Evolutionary conservation across 2,797 vertebrate species (phyloP), one percentile per base, ranked within the genome.

Genomic region (Sparus aurata): DNA sequence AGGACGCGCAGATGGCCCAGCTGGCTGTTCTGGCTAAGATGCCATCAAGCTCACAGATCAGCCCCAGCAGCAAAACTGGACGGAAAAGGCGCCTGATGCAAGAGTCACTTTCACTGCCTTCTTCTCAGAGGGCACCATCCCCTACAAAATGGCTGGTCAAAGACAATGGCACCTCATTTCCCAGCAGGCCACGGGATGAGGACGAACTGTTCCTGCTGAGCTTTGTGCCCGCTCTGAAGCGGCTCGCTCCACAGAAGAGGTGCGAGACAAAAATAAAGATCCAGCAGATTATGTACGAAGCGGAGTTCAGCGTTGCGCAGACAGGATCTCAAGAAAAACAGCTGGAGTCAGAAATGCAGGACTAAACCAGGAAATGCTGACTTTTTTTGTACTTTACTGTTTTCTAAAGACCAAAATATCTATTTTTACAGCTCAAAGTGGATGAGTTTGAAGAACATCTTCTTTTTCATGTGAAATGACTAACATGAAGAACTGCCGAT

Each of bases 241-340:
- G 95, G 69, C 95, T 95, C 0, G 87, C 92, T 13, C 94, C 95
- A 0, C 94, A 94, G 77, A 95, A 94, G 64, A 88, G 94, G 73
- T 94, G 93, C 2, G 94, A 94, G 76, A 94, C 93, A 3, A 95
- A 95, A 82, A 95, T 95, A 66, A 94, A 85, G 81, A 95, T 95
- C 71, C 95, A 95, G 77, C 93, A 95, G 89, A 87, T 95, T 13
- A 93, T 95, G 93, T 95, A 94, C 1, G 94, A 95, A 49, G 94
- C 93, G 1, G 94, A 95, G 72, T 95, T 95, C 79, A 94, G 90
- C 0, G 5, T 91, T 8, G 22, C 73, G 18, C 86, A 82, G 25
- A 17, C 66, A 3, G 78, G 74, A 9, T 45, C 50, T 49, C 82
- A 80, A 11, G 89, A 91, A n/a, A 92, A 83, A 71, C 78, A 66